Evolutionary conservation across 2,797 vertebrate species (phyloP).

Genomic region (Melopsittacus undulatus): DNA sequence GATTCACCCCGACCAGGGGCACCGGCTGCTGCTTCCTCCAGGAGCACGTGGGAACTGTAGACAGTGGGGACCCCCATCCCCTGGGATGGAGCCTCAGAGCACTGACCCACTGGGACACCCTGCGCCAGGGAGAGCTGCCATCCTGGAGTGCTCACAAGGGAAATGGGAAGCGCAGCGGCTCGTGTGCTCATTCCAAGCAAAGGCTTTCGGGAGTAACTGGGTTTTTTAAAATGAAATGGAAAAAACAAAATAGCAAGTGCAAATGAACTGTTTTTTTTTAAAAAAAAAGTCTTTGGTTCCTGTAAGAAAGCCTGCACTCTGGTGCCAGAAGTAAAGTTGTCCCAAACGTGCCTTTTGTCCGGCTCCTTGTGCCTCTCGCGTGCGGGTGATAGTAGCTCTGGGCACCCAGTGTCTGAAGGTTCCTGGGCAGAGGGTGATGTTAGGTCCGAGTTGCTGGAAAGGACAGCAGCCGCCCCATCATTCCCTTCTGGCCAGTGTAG

Average conservation of each 20-base stretch:
- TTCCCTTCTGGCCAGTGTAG: not conserved
- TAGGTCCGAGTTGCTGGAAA: not conserved
- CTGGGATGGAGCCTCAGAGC: not conserved
- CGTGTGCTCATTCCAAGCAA: not conserved
- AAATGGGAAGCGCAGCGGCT: not conserved
- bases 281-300: not conserved
- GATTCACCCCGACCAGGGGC: not conserved
- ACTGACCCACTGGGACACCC: not conserved
- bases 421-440: not conserved
- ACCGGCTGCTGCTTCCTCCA: not conserved
- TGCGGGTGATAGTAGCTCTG: fast-evolving
- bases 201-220: constrained; percentile 18
- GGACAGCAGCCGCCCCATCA: too few relatives aligned
- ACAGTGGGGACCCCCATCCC: not conserved
- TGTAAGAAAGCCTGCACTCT: constrained; percentile 10
- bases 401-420: not conserved
- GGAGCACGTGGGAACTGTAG: not conserved
- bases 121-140: not conserved
- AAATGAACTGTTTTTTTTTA: constrained; percentile 44
- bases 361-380: not conserved
- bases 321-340: constrained; percentile 24
- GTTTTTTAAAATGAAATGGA: constrained; percentile 9
- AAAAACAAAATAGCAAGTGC: not conserved
- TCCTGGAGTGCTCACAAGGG: not conserved
- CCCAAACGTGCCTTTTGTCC: not conserved